Evolutionary conservation across 2,113 vertebrate genomes (phyloP).

Genomic region (Anseranas semipalmata): DNA sequence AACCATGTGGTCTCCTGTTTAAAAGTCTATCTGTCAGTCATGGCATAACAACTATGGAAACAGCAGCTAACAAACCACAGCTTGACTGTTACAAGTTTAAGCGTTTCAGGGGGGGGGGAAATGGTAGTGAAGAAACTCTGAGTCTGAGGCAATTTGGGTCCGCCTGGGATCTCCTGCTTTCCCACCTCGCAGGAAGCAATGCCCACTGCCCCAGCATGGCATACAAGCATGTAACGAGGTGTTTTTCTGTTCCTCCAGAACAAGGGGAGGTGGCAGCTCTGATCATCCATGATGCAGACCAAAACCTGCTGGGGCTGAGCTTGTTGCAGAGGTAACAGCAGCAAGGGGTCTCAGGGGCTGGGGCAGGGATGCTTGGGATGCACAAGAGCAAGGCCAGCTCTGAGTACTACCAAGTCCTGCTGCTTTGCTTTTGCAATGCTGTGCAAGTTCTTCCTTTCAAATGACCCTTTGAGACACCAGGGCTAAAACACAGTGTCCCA

Average conservation of each 20-base stretch:
- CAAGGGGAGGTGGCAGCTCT: neutral
- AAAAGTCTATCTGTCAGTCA: neutral
- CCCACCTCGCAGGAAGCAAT: fast-evolving
- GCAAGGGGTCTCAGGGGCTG: too few species aligned
- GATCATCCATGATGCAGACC: neutral
- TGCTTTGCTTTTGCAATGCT: neutral
- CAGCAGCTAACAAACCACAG: slow-evolving; percentile 3
- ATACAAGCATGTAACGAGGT: neutral
- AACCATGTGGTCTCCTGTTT: neutral
- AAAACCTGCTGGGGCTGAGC: neutral
- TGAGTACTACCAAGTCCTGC: fast-evolving
- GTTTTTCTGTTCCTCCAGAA: neutral
- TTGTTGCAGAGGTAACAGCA: neutral
- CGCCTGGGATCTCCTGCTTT: neutral
- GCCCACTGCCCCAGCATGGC: neutral
- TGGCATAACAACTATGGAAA: neutral
- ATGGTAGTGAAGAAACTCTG: neutral
- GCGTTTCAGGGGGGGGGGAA: fast-evolving
- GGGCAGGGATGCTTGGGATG: neutral
- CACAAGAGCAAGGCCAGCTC: neutral
- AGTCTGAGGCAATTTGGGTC: neutral
- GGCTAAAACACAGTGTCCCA: neutral
- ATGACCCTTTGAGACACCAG: neutral
- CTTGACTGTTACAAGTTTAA: neutral
- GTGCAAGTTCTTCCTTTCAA: neutral